Conservation (phyloP, 2,113 vertebrate species). For the Neotragus pygmaeus region DNA sequence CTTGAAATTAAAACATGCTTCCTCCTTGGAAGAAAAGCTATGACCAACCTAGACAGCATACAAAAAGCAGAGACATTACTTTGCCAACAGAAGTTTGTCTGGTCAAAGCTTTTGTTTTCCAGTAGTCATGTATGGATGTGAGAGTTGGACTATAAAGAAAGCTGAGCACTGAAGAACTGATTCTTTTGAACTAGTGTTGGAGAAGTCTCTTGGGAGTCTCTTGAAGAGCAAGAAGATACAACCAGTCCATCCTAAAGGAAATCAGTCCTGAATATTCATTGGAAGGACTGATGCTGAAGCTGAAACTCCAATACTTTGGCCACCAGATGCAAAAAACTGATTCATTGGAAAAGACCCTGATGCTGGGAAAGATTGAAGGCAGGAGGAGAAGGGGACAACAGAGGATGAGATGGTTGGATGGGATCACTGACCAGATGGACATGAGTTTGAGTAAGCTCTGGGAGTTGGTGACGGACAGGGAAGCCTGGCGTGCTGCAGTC, state of each 20-base stretch:
- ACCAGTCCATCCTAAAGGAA: not conserved
- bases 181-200: not conserved
- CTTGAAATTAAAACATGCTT: not conserved
- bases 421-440: not conserved
- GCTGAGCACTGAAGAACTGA: not conserved
- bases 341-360: not conserved
- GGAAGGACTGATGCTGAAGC: not conserved
- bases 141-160: not conserved
- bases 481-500: not conserved
- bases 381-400: not conserved
- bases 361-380: not conserved
- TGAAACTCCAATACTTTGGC: not conserved
- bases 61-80: not conserved
- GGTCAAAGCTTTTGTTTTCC: not conserved
- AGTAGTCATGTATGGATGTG: not conserved
- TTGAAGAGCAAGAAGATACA: not conserved
- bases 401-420: not conserved
- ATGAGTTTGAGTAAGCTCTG: not conserved
- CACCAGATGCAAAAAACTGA: not conserved
- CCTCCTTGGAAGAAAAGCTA: not conserved
- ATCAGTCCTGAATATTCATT: not conserved
- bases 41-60: not conserved
- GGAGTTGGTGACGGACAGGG: not conserved
- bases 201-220: not conserved
- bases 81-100: not conserved